Percentiles rank a stretch among this genome's conserved stretches.
Conservation (phyloP, 2,888 invertebrate species). For the Diaperis boleti region DNA sequence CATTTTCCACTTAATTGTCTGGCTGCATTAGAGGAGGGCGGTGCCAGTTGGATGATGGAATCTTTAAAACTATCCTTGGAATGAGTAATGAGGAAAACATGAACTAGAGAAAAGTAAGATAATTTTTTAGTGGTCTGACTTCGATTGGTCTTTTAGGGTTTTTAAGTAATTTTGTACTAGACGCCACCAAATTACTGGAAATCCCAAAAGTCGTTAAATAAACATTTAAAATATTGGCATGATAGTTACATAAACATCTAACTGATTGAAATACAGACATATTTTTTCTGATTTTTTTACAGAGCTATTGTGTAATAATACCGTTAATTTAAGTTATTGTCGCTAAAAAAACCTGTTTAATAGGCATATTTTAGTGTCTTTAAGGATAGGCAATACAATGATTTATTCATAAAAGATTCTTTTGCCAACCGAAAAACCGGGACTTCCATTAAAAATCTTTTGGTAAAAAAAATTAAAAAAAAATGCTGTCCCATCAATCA, state of each 20-base stretch:
- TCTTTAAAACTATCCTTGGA: not conserved
- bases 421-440: too few species aligned
- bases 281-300: not conserved
- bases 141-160: too few species aligned
- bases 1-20: slow-evolving; percentile 31
- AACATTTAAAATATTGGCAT: not conserved
- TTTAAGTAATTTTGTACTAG: too few species aligned
- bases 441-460: too few species aligned
- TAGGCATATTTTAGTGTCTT: too few species aligned
- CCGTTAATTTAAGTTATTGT: not conserved
- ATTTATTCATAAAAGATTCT: too few species aligned
- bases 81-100: slow-evolving; percentile 1
- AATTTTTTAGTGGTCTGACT: too few species aligned
- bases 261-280: not conserved
- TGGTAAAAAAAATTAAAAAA: too few species aligned
- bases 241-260: not conserved
- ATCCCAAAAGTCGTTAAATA: not conserved
- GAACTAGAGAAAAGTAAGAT: not conserved
- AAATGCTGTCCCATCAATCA: too few species aligned
- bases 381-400: too few species aligned
- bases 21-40: not conserved
- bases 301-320: not conserved
- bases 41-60: not conserved
- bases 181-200: not conserved
- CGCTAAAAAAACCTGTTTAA: too few species aligned